These are phyloP conservation scores for Microctenopoma stevenorrisi DNA, from an alignment of 2,797 vertebrate genomes.

Conservation along the genomic window DNA sequence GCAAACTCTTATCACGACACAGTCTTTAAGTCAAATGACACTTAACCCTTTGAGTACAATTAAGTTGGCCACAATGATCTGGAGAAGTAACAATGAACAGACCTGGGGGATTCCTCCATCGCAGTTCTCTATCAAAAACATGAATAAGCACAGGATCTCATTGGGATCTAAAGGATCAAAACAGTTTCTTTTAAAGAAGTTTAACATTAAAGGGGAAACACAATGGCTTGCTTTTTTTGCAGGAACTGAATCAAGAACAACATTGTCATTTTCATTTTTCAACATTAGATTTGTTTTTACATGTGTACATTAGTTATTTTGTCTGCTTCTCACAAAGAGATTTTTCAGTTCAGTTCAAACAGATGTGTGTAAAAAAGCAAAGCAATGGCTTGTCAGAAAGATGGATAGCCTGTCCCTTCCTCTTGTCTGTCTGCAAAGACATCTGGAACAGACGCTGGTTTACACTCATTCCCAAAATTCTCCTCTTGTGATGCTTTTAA, in stretches of 20 bases:
- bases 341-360: conserved; percentile 51
- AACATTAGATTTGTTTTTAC: conserved; percentile 48
- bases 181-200: conserved; percentile 42
- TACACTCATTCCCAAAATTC: conserved; percentile 15
- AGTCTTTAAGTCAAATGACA: conserved; percentile 81
- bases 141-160: conserved; percentile 52
- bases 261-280: conserved; percentile 55
- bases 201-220: conserved; percentile 57
- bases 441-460: conserved; percentile 15
- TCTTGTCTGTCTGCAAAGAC: conserved; percentile 7
- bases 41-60: conserved; percentile 80
- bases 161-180: conserved; percentile 47
- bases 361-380: conserved; percentile 9
- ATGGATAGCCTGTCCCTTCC: conserved; percentile 23
- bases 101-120: conserved; percentile 41
- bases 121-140: conserved; percentile 63
- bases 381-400: conserved; percentile 7
- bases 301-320: conserved; percentile 63
- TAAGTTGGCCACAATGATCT: conserved; percentile 51
- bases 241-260: conserved; percentile 65
- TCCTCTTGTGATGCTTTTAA: conserved; percentile 13
- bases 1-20: conserved; percentile 82
- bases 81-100: conserved; percentile 57
- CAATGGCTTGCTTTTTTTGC: conserved; percentile 44
- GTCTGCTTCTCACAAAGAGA: conserved; percentile 25